Percentiles rank a stretch among this genome's conserved stretches.
Evolutionary conservation across 2,888 invertebrate species (phyloP).

Genomic region (Metalampra italica): DNA sequence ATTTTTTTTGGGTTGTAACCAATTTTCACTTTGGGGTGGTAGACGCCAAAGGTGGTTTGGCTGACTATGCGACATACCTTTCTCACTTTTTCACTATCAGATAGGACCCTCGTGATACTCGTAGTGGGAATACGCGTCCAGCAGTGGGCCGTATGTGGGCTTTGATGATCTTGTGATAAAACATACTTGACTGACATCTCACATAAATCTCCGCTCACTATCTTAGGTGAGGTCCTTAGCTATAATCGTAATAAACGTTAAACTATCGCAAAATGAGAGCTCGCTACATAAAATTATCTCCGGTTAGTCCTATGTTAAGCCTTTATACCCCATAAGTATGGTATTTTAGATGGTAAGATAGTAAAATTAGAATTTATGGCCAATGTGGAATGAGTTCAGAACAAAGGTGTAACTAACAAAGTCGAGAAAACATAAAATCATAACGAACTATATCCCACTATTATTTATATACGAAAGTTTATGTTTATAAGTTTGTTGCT

Average conservation of each 20-base stretch:
- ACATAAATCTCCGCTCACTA: neutral
- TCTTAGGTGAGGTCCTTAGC: neutral
- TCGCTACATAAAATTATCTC: constrained; percentile 11
- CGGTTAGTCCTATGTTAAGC: constrained; percentile 2
- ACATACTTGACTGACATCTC: no score
- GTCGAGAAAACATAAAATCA: neutral
- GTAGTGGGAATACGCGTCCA: no score
- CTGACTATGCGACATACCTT: no score
- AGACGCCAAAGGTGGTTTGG: no score
- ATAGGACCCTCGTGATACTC: no score
- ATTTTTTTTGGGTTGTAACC: no score
- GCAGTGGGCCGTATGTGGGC: no score
- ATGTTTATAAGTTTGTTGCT: neutral
- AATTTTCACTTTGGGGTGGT: no score
- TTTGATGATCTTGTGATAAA: no score
- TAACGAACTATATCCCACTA: no score
- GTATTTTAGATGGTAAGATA: constrained; percentile 13
- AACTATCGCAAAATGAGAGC: constrained; percentile 12
- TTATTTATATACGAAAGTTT: no score
- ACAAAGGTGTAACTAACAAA: neutral
- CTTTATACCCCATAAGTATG: constrained; percentile 17
- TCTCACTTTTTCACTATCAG: no score
- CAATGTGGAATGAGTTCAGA: constrained; percentile 10
- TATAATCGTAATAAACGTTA: constrained; percentile 13
- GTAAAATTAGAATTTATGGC: constrained; percentile 17